Base-by-base conservation (phyloP, 2,113 vertebrate species). In the Microcebus jonahi region DNA sequence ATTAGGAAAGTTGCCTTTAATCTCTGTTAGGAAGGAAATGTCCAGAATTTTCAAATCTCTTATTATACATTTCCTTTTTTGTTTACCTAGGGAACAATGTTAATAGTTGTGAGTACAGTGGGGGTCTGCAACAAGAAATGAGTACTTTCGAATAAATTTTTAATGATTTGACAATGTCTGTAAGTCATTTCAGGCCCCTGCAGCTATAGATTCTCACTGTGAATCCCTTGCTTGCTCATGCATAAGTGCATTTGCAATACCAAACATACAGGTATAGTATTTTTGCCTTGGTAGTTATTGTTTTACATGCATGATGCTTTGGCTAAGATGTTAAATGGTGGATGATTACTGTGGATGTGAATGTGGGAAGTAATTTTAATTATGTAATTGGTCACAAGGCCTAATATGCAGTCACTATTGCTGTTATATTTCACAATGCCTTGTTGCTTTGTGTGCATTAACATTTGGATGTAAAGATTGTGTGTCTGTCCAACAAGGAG, bases 31-130 rank as follows among this genome's bases (percentile, higher is more conserved):
- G 98, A 57, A 98, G 98, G 98, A 99, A 98, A 98, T 98, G 98
- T 98, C 98, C 99, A 98, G 98, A 98, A 98, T 99, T 98, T 98
- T 98, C 98, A 98, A 87, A 98, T 98, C 98, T 98, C 98, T 98
- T 98, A 98, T 98, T 98, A 98, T 98, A 98, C 98, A 98, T 98
- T 99, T 99, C 98, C 98, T 98, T 98, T 98, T 98, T 99, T 99
- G 98, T 99, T 99, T 99, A 99, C 98, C 98, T 98, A 99, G 98
- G 98, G 98, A 99, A 98, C 98, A 98, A 97, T 99, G 98, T 99
- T 99, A 98, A 99, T 99, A 99, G 98, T 98, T 98, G 98, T 99
- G 99, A 99, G 98, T 99, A 99, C 99, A 99, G 99, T 99, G 98
- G 98, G 98, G 98, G 98, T 99, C 98, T 98, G 50, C 50, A 15